A percentile compares a stretch with the other conserved stretches of the same genome.
Conservation (phyloP, 2,113 vertebrate species). For the Pelodiscus sinensis region DNA sequence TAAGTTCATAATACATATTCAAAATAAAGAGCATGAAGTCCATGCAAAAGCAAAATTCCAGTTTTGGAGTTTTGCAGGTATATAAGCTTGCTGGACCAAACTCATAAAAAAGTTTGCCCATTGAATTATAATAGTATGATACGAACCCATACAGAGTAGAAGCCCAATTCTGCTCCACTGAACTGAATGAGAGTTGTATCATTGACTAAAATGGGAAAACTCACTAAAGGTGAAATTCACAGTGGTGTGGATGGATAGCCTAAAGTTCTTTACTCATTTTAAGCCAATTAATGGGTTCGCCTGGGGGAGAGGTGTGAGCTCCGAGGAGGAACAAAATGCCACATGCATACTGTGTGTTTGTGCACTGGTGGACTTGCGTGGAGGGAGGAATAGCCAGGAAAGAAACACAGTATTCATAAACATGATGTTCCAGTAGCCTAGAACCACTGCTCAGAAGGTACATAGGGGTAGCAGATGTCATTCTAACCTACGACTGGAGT, state of each 20-base stretch:
- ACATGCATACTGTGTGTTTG: rapidly evolving
- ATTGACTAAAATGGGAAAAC: rapidly evolving
- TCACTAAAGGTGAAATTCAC: rapidly evolving
- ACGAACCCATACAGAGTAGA: neutral
- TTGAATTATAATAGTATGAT: neutral
- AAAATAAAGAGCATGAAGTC: constrained; percentile 47
- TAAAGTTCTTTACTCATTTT: rapidly evolving
- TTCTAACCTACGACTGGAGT: neutral
- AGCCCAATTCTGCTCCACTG: neutral
- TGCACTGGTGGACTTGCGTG: neutral
- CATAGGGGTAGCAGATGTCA: rapidly evolving
- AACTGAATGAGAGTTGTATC: neutral
- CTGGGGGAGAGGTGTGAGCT: rapidly evolving
- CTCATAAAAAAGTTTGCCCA: neutral
- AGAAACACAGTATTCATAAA: rapidly evolving
- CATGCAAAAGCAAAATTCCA: neutral
- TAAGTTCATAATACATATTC: constrained; percentile 6
- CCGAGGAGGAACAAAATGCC: neutral
- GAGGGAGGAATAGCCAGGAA: rapidly evolving
- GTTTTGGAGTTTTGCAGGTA: neutral
- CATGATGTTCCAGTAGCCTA: rapidly evolving
- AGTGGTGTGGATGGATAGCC: rapidly evolving
- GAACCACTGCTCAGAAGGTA: neutral
- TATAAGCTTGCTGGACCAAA: neutral
- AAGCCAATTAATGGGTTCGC: rapidly evolving